These are phyloP conservation scores for Halcyon smyrnensis DNA, from an alignment of 2,797 vertebrate genomes.

Conservation along the genomic window DNA sequence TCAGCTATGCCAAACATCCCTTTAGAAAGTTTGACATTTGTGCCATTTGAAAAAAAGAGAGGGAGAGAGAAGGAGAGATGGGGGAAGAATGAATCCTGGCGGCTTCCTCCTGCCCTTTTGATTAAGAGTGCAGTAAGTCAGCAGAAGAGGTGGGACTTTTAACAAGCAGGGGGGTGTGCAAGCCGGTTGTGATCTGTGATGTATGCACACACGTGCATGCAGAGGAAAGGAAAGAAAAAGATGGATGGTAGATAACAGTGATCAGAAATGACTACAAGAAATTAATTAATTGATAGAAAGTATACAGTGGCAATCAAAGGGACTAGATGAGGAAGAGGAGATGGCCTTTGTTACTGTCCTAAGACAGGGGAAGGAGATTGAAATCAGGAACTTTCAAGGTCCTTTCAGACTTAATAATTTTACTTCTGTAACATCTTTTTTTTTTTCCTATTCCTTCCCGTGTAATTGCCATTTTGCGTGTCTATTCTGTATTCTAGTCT, in stretches of 20 bases:
- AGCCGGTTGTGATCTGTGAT: not conserved
- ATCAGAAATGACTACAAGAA: slow-evolving; percentile 67
- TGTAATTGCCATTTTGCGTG: not conserved
- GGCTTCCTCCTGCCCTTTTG: slow-evolving; percentile 82
- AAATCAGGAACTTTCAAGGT: not conserved
- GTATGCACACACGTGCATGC: not conserved
- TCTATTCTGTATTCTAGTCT: not conserved
- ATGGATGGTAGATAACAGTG: slow-evolving; percentile 65
- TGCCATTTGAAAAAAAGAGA: slow-evolving; percentile 76
- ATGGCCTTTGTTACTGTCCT: slow-evolving; percentile 26
- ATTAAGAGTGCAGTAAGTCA: slow-evolving; percentile 81
- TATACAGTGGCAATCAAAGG: slow-evolving; percentile 53
- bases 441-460: not conserved
- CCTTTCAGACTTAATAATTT: not conserved
- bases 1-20: slow-evolving; percentile 81
- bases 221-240: not conserved
- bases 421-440: not conserved
- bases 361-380: not conserved
- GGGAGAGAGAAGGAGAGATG: slow-evolving; percentile 61
- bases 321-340: slow-evolving; percentile 37
- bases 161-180: not conserved
- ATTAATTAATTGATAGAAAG: slow-evolving; percentile 65
- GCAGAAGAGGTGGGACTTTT: slow-evolving; percentile 77
- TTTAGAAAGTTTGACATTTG: slow-evolving; percentile 82
- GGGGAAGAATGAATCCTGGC: slow-evolving; percentile 75